Base-by-base conservation (phyloP, 23 tunicate genomes). In the Oikopleura vanhoeffeni region DNA sequence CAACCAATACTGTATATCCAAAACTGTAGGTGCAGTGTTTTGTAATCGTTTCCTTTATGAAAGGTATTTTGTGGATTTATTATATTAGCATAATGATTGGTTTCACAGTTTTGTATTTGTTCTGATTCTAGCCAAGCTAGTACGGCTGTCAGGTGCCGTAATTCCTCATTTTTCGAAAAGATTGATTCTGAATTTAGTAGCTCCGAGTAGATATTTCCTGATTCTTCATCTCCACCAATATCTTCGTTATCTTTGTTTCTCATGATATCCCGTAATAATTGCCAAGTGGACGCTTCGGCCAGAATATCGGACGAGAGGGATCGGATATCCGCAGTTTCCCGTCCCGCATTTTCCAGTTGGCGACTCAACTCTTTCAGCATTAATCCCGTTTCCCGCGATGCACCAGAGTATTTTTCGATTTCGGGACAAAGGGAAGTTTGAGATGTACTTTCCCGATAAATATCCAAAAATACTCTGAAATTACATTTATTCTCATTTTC, bases 131-230 rank as follows among this genome's bases (percentile, higher is more conserved):
- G 32, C 79, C 79, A 71, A 38, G 27, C 79, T 2, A 71, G 79
- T 18, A 71, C 79, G 79, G 79, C 79, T 2, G 36, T 33, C 38
- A 71, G 32, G 79, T 71, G 79, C 4, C 79, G 79, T 2, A 71
- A 30, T 71, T 71, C 79, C 3, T 49, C 64, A 49, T 49, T 49
- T 49, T 49, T 13, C 24, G 64, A 49, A 49, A 8, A 49, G 24
- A 49, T 49, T 24, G 64, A 13, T 49, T 49, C 64, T 13, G 64
- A 49, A 49, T 13, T 24, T 8, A 49, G 64, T 8, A 49, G 64
- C 24, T 49, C 64, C 64, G 64, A 49, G 64, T 49, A 24, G 24
- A 49, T 13, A 49, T 13, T 24, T 24, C 64, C 64, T 49, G 13
- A 8, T 71, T 71, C 79, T 2, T 2, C 79, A 71, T 13, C 2